Evolutionary conservation across 2,888 invertebrate genomes (phyloP).

Genomic region (Tuberolachnus salignus): DNA sequence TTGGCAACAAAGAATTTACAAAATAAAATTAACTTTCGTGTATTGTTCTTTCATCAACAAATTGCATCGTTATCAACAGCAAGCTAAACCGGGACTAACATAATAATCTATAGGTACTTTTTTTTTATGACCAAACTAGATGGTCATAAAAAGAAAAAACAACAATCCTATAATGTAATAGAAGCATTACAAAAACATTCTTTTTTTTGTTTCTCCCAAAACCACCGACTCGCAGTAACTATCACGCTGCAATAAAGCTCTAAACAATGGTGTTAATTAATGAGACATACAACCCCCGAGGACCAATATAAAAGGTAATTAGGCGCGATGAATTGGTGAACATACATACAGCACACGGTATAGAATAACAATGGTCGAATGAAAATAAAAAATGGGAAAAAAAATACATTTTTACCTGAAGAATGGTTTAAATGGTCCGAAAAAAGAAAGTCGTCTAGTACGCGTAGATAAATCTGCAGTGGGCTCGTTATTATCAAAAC

Average conservation of each 20-base stretch:
- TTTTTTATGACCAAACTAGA: too few species aligned
- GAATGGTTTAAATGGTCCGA: conserved; percentile 13
- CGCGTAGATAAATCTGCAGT: conserved; percentile 51
- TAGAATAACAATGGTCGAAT: neutral
- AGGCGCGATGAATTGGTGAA: neutral
- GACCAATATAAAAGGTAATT: conserved; percentile 13
- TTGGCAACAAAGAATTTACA: too few species aligned
- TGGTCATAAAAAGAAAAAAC: too few species aligned
- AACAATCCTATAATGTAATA: neutral
- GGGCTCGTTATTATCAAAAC: conserved; percentile 36
- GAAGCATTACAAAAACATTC: neutral
- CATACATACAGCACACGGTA: neutral
- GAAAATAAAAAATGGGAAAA: conserved; percentile 6
- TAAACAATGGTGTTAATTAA: conserved; percentile 14
- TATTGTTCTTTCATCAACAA: too few species aligned
- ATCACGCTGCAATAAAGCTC: neutral
- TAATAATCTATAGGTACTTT: too few species aligned
- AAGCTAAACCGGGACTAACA: too few species aligned
- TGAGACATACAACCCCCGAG: neutral
- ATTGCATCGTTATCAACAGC: too few species aligned
- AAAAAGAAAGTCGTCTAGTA: conserved; percentile 11
- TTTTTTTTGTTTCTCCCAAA: neutral
- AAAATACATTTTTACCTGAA: conserved; percentile 10
- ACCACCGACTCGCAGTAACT: neutral
- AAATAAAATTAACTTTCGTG: too few species aligned